A percentile compares a stretch with the other conserved stretches of the same genome.
Evolutionary conservation across 1,140 invertebrate species (phyloP).

Genomic region (Drosophila pruinosa): DNA sequence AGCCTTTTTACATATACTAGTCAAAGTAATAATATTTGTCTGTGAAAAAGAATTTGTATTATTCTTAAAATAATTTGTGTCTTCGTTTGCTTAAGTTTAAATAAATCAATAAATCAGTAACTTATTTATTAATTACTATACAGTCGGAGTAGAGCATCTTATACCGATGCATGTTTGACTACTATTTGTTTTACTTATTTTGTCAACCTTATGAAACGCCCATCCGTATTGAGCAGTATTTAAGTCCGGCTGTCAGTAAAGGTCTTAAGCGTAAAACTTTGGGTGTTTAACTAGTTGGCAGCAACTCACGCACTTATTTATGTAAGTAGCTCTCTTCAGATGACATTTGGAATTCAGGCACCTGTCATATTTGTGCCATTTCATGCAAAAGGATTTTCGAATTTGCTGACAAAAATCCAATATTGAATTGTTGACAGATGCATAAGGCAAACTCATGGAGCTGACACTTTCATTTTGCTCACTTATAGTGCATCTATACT

Average conservation of each 20-base stretch:
- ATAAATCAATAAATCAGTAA: background rate
- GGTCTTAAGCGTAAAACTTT: slow-evolving; percentile 19
- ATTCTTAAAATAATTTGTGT: too few relatives aligned
- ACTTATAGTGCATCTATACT: background rate
- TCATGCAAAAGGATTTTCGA: slow-evolving; percentile 52
- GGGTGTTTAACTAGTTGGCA: slow-evolving; percentile 28
- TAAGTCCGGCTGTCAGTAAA: slow-evolving; percentile 26
- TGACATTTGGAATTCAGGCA: slow-evolving; percentile 53
- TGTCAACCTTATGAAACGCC: background rate
- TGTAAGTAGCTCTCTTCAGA: slow-evolving; percentile 42
- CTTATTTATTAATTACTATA: background rate
- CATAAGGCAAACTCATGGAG: background rate
- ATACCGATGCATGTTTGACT: background rate
- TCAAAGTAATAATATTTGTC: too few relatives aligned
- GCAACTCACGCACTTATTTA: slow-evolving; percentile 3
- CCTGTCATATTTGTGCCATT: slow-evolving; percentile 65
- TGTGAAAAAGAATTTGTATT: too few relatives aligned
- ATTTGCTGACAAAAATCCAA: slow-evolving; percentile 15
- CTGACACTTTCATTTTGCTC: background rate
- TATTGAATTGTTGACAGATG: slow-evolving; percentile 16
- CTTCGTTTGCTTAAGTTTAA: too few relatives aligned
- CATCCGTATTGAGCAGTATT: background rate
- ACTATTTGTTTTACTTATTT: background rate
- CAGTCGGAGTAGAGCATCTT: background rate
- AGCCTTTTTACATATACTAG: too few relatives aligned